Evolutionary conservation across 2,113 vertebrate genomes (phyloP), one percentile per base, ranked within the genome.

Genomic region (Misgurnus anguillicaudatus): DNA sequence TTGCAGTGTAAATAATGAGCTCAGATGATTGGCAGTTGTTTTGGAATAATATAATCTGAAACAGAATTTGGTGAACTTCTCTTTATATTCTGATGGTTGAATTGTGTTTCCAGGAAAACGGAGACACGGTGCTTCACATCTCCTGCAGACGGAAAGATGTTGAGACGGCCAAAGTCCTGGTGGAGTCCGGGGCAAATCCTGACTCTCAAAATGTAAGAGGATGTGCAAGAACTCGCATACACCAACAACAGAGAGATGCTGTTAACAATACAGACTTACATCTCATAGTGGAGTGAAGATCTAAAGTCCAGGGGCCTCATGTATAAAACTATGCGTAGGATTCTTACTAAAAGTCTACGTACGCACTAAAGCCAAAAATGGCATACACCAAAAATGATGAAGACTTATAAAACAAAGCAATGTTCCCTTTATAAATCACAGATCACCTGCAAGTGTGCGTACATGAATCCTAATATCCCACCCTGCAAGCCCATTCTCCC

Each of bases 161-260:
- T 10, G 90, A 91, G 13, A 75, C 87, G 71, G 85, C 84, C n/a
- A 91, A 82, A 65, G 69, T 88, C 42, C 67, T 91, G 24, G 72
- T 88, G 73, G 88, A 90, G 63, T 79, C 64, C 6, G 88, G 89
- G 42, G 89, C 85, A 7, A 69, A 36, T 9, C 65, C 87, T 1
- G 85, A 90, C 45, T 66, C 65, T 19, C 87, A 90, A 68, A 91
- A 91, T 47, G 90, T 91, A 76, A 87, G 88, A 45, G 17, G n/a
- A 10, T 4, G 6, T 21, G 36, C 16, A 13, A 41, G 2, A 13
- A 0, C 11, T 13, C 19, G 55, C 1, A 21, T 10, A 55, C 7
- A 65, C 11, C 4, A 16, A 13, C 16, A 68, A 47, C 10, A 47
- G 14, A 17, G 53, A 70, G 1, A 57, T n/a, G n/a, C n/a, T n/a